Percentiles rank a stretch among this genome's conserved stretches.
Conservation (phyloP, 1,140 invertebrate genomes). For the Teleogryllus occipitalis region DNA sequence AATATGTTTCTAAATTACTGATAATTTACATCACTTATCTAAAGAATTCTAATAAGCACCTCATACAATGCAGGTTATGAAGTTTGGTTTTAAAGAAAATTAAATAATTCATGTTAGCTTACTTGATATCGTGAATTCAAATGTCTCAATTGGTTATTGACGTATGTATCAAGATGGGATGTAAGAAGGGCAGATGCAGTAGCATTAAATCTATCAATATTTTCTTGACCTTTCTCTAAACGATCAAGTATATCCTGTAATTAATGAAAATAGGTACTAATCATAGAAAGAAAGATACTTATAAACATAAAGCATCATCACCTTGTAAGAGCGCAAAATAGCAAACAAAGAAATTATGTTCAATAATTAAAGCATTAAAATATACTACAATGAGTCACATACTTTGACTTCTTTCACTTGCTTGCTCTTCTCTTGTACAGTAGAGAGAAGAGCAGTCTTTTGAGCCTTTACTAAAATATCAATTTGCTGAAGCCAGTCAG, state of each 20-base stretch:
- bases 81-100: no score
- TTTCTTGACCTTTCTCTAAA: conserved; percentile 68
- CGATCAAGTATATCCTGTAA: conserved; percentile 60
- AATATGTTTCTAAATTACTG: no score
- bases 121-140: conserved; percentile 83
- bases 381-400: not conserved
- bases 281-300: no score
- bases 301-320: no score
- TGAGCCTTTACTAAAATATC: conserved; percentile 86
- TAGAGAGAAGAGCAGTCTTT: conserved; percentile 73
- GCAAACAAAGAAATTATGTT: no score
- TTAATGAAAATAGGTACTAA: conserved; percentile 12
- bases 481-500: conserved; percentile 89
- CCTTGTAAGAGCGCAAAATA: no score
- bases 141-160: conserved; percentile 82
- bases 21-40: no score
- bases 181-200: conserved; percentile 64
- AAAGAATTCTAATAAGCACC: no score
- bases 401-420: conserved; percentile 68
- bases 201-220: conserved; percentile 76
- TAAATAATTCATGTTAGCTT: not conserved
- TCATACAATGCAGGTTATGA: no score
- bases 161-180: conserved; percentile 81
- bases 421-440: conserved; percentile 73
- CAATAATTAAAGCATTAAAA: no score